Evolutionary conservation across 2,113 vertebrate genomes (phyloP), one percentile per base, ranked within the genome.

Genomic region (Vombatus ursinus): DNA sequence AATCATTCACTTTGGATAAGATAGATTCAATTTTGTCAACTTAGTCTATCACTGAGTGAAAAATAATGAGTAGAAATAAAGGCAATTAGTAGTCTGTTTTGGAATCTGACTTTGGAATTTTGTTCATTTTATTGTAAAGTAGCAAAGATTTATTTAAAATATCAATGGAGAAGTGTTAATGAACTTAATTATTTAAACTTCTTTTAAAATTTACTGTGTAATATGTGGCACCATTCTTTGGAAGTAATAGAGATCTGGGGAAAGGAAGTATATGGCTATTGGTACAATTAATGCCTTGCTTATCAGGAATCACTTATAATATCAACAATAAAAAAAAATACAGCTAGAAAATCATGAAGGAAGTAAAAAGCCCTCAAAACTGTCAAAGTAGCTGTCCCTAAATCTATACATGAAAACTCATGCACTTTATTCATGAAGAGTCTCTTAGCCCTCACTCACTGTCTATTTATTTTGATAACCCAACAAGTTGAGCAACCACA

Each of bases 71-170:
- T 28, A 44, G 51, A 94, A 97, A 93, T 95, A 47, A 95, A 91
- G 50, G 49, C 91, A 95, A 94, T 77, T 94, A 89, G 54, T 52
- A 84, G 44, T 89, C 44, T 95, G 28, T 61, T 89, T 96, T 90
- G 96, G 28, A 97, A 95, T 95, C 68, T 94, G 51, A 44, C 91
- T 61, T 93, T 93, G 49, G 37, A 94, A 91, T 84, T 24, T 95
- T 24, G 52, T 93, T 89, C 4, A 10, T 26, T 28, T 31, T 77
- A 91, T 96, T 96, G 84, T 14, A 94, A 77, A 77, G 28, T 1
- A 3, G 25, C 68, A 44, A 44, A 44, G 68, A 84, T 23, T 77
- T 77, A 49, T 68, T 89, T 92, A n/a, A 28, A 6, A 95, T n/a
- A 9, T 50, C 95, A 95, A 91, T 95, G 7, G 47, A 77, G 26